Evolutionary conservation across 2,113 vertebrate genomes (phyloP).

Genomic region (Osmerus eperlanus): DNA sequence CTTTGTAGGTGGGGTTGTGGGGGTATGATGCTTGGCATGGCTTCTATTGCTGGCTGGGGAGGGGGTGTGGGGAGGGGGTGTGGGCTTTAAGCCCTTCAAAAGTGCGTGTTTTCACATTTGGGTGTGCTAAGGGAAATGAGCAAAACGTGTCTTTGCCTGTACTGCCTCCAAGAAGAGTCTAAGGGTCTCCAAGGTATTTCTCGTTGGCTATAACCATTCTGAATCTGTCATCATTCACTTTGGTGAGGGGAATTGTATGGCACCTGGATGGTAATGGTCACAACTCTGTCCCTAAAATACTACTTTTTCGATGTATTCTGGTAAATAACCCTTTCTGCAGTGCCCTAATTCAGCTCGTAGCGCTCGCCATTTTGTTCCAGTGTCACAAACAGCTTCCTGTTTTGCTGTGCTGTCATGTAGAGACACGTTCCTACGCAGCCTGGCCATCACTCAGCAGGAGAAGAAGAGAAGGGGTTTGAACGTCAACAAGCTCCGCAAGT

Average conservation of each 20-base stretch:
- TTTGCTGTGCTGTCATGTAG: slow-evolving; percentile 58
- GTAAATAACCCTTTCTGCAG: background rate
- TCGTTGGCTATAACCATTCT: too few species aligned
- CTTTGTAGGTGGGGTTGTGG: background rate
- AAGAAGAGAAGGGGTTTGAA: slow-evolving; percentile 71
- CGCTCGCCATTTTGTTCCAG: background rate
- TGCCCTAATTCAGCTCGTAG: background rate
- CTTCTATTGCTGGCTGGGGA: slow-evolving; percentile 3
- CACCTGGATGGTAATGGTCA: too few species aligned
- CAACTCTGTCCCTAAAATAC: too few species aligned
- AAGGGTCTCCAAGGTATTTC: too few species aligned
- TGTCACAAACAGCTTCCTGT: background rate
- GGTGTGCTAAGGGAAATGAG: too few species aligned
- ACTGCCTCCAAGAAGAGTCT: too few species aligned
- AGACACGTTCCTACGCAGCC: slow-evolving; percentile 83
- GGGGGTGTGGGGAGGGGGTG: background rate
- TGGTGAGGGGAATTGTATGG: too few species aligned
- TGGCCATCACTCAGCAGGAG: slow-evolving; percentile 78
- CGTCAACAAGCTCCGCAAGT: slow-evolving; percentile 59
- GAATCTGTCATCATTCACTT: too few species aligned
- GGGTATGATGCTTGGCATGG: slow-evolving; percentile 11
- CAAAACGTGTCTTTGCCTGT: too few species aligned
- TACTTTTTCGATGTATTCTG: too few species aligned
- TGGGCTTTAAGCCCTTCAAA: background rate
- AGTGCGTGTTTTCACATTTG: background rate